phyloP scores from a whole-genome alignment of 1,140 invertebrate species.

The Cyclina sinensis region DNA sequence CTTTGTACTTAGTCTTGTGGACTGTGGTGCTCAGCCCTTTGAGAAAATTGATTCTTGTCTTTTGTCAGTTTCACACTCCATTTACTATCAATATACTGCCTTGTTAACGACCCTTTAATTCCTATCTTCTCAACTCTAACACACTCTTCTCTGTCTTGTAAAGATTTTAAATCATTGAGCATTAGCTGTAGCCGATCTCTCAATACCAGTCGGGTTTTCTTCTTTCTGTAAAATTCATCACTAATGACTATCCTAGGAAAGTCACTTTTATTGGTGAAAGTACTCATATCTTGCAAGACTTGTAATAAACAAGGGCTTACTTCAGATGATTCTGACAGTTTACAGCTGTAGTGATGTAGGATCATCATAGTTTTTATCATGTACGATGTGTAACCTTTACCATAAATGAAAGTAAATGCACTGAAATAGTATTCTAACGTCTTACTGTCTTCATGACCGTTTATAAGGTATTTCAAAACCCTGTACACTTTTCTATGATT shows the following conservation, averaged over 20 bases:
- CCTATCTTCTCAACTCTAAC: too few species aligned
- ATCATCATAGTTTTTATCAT: slow-evolving; percentile 30
- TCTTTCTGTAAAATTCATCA: too few species aligned
- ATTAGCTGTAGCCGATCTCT: too few species aligned
- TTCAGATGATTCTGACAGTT: not conserved
- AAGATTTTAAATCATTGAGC: too few species aligned
- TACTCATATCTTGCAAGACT: not conserved
- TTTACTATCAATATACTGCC: too few species aligned
- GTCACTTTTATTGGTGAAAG: not conserved
- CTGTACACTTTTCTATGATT: slow-evolving; percentile 14
- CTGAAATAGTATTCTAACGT: not conserved
- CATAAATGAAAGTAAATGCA: not conserved
- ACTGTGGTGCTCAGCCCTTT: too few species aligned
- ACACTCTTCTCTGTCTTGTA: too few species aligned
- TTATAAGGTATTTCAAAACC: not conserved
- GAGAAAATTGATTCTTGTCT: too few species aligned
- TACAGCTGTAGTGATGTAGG: not conserved
- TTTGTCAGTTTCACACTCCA: too few species aligned
- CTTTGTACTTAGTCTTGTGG: too few species aligned
- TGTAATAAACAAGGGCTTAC: not conserved
- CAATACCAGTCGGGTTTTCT: too few species aligned
- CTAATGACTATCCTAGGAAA: not conserved
- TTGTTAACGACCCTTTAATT: too few species aligned
- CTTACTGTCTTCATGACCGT: not conserved
- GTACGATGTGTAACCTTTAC: not conserved